Evolutionary conservation across 2,888 invertebrate genomes (phyloP), one percentile per base, ranked within the genome.

Genomic region (Pseudanteris insignis): DNA sequence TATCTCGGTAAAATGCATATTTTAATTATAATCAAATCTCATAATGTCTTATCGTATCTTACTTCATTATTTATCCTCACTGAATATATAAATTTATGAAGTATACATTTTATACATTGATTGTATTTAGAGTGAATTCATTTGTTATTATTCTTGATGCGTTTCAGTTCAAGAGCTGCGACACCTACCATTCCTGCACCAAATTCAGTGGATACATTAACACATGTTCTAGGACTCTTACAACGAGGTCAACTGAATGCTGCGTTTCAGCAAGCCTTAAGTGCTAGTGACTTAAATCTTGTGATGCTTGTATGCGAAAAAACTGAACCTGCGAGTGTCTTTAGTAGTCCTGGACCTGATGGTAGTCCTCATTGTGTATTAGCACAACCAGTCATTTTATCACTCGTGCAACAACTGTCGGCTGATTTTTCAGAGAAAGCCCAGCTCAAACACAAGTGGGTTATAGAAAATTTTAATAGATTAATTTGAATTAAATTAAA

Each of bases 371-470:
- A n/a, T n/a, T 92, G 92, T 72, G 84, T 86, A 13, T 85, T 96
- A 53, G 89, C 89, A 67, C 96, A 96, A 79, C 92, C 91, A 70
- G 94, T 96, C 54, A 84, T 97, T 65, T 84, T 98, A 41, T 94
- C 96, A 2, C 86, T 98, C 15, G 91, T 98, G 70, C 96, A 97
- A 76, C 97, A 97, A 80, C 86, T 96, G 11, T 91, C 94, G 10
- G 91, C 93, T 0, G 96, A 96, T 75, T 86, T 97, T 82, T 85
- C 86, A 63, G 88, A 89, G 64, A 89, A 94, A 70, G 92, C 93
- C 7, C 91, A 91, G 72, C 82, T 90, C 10, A 94, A 93, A 81
- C 85, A 89, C 70, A 89, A 86, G 92, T 92, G 81, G 80, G 81
- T 26, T 26, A 26, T 18, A n/a, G n/a, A n/a, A n/a, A n/a, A n/a